Evolutionary conservation across 2,797 vertebrate genomes (phyloP).

Genomic region (Knipowitschia caucasica): DNA sequence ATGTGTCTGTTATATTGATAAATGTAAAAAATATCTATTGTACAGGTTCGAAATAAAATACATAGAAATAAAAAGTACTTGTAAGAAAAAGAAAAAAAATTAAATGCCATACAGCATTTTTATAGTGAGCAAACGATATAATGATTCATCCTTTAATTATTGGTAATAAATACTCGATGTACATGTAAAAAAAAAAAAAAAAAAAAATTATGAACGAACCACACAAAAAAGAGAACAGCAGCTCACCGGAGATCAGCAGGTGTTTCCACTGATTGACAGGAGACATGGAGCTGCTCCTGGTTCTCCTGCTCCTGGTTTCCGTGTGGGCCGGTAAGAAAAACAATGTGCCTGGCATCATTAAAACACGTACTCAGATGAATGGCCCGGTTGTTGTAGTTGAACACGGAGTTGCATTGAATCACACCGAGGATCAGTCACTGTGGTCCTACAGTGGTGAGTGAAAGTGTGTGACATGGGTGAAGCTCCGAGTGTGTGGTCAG

Average conservation of each 20-base stretch:
- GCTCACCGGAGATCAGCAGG: neutral
- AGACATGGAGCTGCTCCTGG: conserved; percentile 17
- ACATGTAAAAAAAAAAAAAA: too few species aligned
- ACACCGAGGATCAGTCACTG: conserved; percentile 10
- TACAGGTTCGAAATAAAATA: too few species aligned
- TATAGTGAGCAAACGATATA: too few species aligned
- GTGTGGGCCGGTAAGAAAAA: conserved; percentile 24
- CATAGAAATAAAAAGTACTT: too few species aligned
- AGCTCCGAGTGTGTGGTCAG: neutral
- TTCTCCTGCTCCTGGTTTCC: neutral
- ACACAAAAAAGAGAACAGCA: too few species aligned
- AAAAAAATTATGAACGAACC: too few species aligned
- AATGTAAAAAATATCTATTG: too few species aligned
- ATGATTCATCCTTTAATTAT: too few species aligned
- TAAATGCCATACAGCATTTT: too few species aligned
- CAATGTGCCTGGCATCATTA: neutral
- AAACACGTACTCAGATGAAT: neutral
- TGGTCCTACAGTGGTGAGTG: conserved; percentile 30
- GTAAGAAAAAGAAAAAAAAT: too few species aligned
- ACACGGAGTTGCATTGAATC: conserved; percentile 8
- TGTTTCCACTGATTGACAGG: neutral
- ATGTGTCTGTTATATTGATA: too few species aligned
- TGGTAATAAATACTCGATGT: too few species aligned
- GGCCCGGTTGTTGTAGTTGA: conserved; percentile 10
- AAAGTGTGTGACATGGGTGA: neutral